Evolutionary conservation across 1,140 invertebrate species (phyloP).

Genomic region (Pararge aegeria): DNA sequence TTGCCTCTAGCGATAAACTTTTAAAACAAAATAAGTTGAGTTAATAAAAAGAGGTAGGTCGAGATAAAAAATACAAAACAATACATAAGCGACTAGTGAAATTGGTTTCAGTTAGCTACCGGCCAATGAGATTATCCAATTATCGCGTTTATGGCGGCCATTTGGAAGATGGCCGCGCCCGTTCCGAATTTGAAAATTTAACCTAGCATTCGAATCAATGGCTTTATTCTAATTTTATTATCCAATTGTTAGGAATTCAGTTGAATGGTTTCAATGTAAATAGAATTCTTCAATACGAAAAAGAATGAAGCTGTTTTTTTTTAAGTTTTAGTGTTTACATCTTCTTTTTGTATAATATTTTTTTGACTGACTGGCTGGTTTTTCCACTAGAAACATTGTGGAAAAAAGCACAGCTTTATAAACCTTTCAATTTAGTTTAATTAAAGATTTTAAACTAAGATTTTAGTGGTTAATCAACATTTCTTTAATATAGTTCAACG

Average conservation of each 20-base stretch:
- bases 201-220: constrained; percentile 62
- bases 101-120: constrained; percentile 68
- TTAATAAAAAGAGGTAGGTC: constrained; percentile 11
- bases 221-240: constrained; percentile 69
- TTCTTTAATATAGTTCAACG: no score
- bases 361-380: no score
- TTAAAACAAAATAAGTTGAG: background rate
- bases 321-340: no score
- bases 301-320: no score
- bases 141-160: constrained; percentile 66
- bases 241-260: constrained; percentile 38
- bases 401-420: no score
- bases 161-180: constrained; percentile 65
- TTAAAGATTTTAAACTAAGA: no score
- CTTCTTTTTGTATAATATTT: no score
- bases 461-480: no score
- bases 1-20: background rate
- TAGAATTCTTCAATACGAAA: background rate
- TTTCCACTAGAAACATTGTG: no score
- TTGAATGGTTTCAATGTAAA: constrained; percentile 8
- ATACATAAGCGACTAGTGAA: constrained; percentile 42
- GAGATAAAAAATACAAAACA: constrained; percentile 27
- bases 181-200: constrained; percentile 66
- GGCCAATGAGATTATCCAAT: constrained; percentile 69
- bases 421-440: no score